phyloP scores from a whole-genome alignment of 2,797 vertebrate genomes.

The Falco novaeseelandiae region DNA sequence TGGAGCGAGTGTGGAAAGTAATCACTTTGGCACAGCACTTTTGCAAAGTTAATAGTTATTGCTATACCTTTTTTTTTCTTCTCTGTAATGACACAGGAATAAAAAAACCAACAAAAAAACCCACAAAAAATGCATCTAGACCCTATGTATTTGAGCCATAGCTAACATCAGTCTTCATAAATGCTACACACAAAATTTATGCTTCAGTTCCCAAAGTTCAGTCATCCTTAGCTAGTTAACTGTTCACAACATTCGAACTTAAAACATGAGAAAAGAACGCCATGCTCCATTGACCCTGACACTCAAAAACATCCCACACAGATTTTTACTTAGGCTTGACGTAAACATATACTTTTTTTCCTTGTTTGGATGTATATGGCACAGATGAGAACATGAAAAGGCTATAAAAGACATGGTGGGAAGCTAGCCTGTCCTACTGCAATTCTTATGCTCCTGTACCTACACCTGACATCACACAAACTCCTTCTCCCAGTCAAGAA shows the following conservation, averaged over 20 bases:
- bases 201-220: neutral
- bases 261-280: neutral
- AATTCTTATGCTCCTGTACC: neutral
- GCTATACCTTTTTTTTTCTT: neutral
- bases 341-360: neutral
- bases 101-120: neutral
- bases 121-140: neutral
- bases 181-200: neutral
- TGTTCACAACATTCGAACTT: neutral
- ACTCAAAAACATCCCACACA: neutral
- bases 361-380: neutral
- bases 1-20: neutral
- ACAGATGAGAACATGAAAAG: neutral
- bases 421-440: fast-evolving
- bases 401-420: fast-evolving
- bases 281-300: neutral
- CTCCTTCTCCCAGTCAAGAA: neutral
- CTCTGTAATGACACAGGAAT: neutral
- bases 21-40: neutral
- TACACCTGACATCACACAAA: fast-evolving
- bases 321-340: neutral
- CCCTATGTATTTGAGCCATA: fast-evolving
- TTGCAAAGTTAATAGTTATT: fast-evolving
- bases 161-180: neutral
- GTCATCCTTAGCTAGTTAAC: neutral